phyloP scores from a whole-genome alignment of 1,140 invertebrate genomes.

The Paraescarpia echinospica region DNA sequence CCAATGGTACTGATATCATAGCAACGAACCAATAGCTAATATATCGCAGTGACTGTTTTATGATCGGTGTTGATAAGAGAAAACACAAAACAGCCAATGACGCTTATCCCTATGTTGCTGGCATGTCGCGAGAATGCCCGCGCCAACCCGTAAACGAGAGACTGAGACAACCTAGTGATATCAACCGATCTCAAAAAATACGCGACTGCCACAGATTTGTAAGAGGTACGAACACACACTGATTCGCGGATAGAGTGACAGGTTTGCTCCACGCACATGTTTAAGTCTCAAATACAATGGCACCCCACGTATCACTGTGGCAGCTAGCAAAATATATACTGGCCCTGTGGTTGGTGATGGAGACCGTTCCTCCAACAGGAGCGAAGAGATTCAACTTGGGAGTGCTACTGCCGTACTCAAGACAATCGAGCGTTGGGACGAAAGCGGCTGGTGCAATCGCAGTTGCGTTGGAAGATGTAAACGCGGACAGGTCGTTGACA shows the following conservation, averaged over 20 bases:
- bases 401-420: neutral
- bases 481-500: neutral
- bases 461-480: neutral
- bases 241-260: neutral
- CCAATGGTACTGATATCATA: neutral
- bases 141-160: neutral
- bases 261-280: neutral
- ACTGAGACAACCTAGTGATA: neutral
- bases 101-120: neutral
- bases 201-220: neutral
- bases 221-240: neutral
- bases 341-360: neutral
- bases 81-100: too few species aligned
- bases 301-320: neutral
- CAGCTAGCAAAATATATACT: neutral
- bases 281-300: neutral
- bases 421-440: neutral
- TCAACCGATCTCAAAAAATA: neutral
- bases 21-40: neutral
- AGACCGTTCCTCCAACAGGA: neutral
- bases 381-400: neutral
- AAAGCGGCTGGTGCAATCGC: neutral
- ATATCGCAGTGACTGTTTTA: too few species aligned
- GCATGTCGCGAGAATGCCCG: neutral
- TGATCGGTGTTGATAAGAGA: too few species aligned